phyloP scores from a whole-genome alignment of 2,113 vertebrate species.

The Tympanuchus pallidicinctus region DNA sequence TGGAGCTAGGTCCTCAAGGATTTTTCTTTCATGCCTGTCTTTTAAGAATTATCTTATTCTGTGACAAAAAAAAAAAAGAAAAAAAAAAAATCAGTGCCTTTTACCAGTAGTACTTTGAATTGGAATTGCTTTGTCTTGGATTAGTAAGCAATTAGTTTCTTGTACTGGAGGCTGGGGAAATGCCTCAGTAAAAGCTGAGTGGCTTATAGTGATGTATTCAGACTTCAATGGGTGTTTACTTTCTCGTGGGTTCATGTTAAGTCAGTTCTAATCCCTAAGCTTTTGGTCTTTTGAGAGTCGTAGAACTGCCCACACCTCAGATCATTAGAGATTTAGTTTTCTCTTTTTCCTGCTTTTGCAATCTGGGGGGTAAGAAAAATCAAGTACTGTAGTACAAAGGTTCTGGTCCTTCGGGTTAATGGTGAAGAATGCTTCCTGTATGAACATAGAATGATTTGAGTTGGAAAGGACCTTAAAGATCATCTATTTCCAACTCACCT shows the following conservation, averaged over 20 bases:
- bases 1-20: background rate
- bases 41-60: background rate
- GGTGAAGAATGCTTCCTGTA: background rate
- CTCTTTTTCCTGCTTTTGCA: background rate
- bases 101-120: background rate
- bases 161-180: background rate
- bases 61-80: background rate
- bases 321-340: background rate
- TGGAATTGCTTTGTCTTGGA: background rate
- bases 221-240: background rate
- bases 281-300: background rate
- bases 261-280: background rate
- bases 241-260: background rate
- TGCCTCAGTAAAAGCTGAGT: background rate
- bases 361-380: background rate
- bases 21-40: background rate
- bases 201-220: background rate
- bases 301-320: background rate
- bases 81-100: background rate
- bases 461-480: background rate
- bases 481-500: background rate
- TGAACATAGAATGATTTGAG: background rate
- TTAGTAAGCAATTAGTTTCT: background rate
- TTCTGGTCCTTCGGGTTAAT: background rate
- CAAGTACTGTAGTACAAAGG: background rate